These are phyloP conservation scores for Platygyra sinensis DNA, from an alignment of 64 coral and sea anemone species.

Conservation along the genomic window DNA sequence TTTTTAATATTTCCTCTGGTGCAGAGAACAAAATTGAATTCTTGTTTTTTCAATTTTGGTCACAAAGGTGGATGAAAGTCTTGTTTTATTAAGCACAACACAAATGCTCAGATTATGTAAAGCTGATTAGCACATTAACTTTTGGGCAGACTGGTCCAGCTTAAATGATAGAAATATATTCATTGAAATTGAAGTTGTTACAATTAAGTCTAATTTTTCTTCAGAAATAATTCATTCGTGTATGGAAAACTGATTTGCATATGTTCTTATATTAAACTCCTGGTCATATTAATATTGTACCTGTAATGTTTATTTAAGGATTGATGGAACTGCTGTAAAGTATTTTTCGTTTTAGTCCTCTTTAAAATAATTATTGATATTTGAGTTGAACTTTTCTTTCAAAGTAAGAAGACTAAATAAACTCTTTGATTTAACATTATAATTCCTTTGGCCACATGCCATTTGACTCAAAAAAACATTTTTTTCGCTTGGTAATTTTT, in stretches of 20 bases:
- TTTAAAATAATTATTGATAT: not conserved
- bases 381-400: not conserved
- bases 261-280: not conserved
- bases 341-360: not conserved
- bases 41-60: not conserved
- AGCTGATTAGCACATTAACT: not conserved
- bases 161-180: not conserved
- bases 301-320: not conserved
- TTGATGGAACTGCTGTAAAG: not conserved
- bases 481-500: too few relatives aligned
- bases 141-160: not conserved
- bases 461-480: too few relatives aligned
- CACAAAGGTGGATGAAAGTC: not conserved
- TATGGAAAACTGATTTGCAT: not conserved
- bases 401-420: too few relatives aligned
- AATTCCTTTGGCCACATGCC: too few relatives aligned
- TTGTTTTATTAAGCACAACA: not conserved
- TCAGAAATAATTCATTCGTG: not conserved
- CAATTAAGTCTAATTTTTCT: conserved; percentile 1
- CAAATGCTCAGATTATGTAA: not conserved
- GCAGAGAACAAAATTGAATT: not conserved
- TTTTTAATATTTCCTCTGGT: not conserved
- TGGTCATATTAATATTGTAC: not conserved
- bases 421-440: too few relatives aligned
- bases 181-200: conserved; percentile 17